Percentiles rank a stretch among this genome's conserved stretches.
These are phyloP conservation scores for Venusia cambrica DNA, from an alignment of 2,888 invertebrate genomes.

Conservation along the genomic window DNA sequence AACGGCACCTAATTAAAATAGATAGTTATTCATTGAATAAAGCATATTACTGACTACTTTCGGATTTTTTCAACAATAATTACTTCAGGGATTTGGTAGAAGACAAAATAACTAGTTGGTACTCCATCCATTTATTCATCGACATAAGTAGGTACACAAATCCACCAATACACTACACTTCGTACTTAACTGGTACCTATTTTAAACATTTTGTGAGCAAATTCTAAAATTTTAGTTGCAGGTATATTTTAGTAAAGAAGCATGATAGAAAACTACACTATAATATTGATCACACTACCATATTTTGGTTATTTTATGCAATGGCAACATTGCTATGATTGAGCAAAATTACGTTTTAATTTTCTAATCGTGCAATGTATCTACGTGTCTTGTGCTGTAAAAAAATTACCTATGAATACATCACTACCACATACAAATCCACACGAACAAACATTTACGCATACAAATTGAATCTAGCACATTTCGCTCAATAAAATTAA, in stretches of 20 bases:
- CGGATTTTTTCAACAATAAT: too few relatives aligned
- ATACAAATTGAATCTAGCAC: slow-evolving; percentile 68
- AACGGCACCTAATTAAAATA: too few relatives aligned
- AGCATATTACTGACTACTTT: too few relatives aligned
- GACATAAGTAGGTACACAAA: slow-evolving; percentile 22
- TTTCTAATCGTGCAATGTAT: slow-evolving; percentile 38
- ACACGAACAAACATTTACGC: slow-evolving; percentile 37
- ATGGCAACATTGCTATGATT: slow-evolving; percentile 40
- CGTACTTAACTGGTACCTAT: slow-evolving; percentile 4
- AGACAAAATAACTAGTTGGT: slow-evolving; percentile 19
- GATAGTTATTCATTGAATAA: too few relatives aligned
- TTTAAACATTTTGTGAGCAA: slow-evolving; percentile 17
- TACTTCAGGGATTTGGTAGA: too few relatives aligned
- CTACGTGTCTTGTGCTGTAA: slow-evolving; percentile 39
- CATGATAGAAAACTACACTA: slow-evolving; percentile 1
- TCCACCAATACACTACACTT: slow-evolving; percentile 17
- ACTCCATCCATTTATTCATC: slow-evolving; percentile 32
- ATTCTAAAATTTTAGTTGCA: slow-evolving; percentile 14
- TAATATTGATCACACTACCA: slow-evolving; percentile 10
- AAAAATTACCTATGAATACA: slow-evolving; percentile 43
- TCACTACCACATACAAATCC: slow-evolving; percentile 32
- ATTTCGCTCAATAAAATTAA: slow-evolving; percentile 75
- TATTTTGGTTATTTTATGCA: slow-evolving; percentile 34
- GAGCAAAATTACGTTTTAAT: slow-evolving; percentile 52
- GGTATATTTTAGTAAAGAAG: slow-evolving; percentile 7